Base-by-base conservation (phyloP, 2,888 invertebrate genomes). In the Pseudococcus viburni region DNA sequence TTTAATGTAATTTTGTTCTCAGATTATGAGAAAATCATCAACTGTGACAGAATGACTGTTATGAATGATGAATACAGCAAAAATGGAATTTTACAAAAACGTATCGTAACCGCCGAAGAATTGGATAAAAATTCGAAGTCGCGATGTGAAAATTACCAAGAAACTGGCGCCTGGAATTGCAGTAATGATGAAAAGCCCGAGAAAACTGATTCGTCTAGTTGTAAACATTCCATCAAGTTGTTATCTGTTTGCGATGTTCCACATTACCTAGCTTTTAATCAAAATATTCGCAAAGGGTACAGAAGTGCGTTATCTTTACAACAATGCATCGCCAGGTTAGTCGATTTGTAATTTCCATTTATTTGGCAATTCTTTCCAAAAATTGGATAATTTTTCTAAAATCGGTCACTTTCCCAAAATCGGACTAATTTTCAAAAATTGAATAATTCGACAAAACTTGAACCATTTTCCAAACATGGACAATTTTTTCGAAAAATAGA, bases 251-350 rank as follows among this genome's bases (percentile, higher is more conserved):
- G 51, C 46, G 87, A 87, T 48, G 87, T 80, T 9, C 87, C 87
- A 4, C 51, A 48, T 51, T 48, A 87, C 55, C 39, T 87, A 48
- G 80, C 87, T 51, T 87, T 87, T 55, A 87, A 87, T 87, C 87
- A 87, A 73, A 87, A 87, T 55, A 87, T 87, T 87, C 87, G 80
- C 19, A 80, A 39, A 46, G 87, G 87, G n/a, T 87, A 87, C 77
- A 46, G 87, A 17, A 77, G 77, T n/a, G 51, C 80, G 6, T 51
- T 87, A 26, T 77, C 87, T 1, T n/a, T 80, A 12, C 46, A 87
- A 33, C 87, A 87, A 55, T 87, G 87, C 59, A 48, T 86, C n/a
- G 64, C 68, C 68, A 64, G 89, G 80, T 86, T 15, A 15, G 48
- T 86, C 12, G 12, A 46, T 46, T 46, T 46, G 0, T 46, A 3